Evolutionary conservation across 2,888 invertebrate species (phyloP), one percentile per base, ranked within the genome.

Genomic region (Stenichneumon culpator): DNA sequence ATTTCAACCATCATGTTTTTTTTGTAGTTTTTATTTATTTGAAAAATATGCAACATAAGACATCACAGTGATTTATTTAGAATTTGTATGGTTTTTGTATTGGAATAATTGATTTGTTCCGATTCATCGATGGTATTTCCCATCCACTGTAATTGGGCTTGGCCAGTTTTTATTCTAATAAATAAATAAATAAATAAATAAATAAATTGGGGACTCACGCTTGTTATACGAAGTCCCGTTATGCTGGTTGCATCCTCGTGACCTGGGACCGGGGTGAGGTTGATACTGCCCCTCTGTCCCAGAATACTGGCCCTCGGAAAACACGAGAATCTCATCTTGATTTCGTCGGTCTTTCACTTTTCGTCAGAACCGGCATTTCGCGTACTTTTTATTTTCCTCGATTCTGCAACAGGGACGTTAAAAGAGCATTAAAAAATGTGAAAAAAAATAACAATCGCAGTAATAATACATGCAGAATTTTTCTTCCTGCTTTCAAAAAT

Each of bases 281-380:
- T 93, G 52, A 93, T 91, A 67, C 93, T 93, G 36, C 93, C 93
- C 87, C 91, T 90, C 87, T 92, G 92, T 54, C 92, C 91, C 87
- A 93, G 88, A 86, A 93, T 91, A 84, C 87, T 92, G 11, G 92
- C 89, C 70, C 89, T 91, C 28, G 93, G 93, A 72, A 93, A 92
- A 83, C 93, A 93, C 87, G 92, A 92, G 86, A 93, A 93, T 88
- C 90, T 93, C 93, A 93, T 93, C 85, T 69, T 88, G 86, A 78
- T 87, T 84, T 84, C 57, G 78, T 63, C 54, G 44, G 11, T 78
- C 16, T 32, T 57, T 16, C 73, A 28, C 39, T 44, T 36, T 82
- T 69, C 52, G 54, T 65, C 36, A 28, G n/a, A 65, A 52, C 32
- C 63, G 74, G 65, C 84, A 84, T 84, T 36, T 78, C 69, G 54